phyloP scores from a whole-genome alignment of 2,888 invertebrate species.

The Serripes groenlandicus region DNA sequence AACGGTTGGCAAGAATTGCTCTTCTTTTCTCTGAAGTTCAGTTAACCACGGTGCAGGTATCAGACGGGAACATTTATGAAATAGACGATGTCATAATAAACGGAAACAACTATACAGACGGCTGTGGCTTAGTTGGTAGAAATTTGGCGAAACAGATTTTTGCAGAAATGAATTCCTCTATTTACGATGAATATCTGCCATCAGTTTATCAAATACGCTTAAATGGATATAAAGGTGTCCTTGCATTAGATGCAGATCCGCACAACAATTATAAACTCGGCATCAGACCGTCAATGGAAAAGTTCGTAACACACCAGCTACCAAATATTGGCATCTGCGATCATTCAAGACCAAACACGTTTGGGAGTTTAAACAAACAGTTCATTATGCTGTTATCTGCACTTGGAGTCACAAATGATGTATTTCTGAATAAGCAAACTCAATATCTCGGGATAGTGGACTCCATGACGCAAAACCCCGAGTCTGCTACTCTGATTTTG shows the following conservation, averaged over 20 bases:
- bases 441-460: conserved; percentile 58
- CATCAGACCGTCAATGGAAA: conserved; percentile 54
- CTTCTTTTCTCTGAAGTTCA: conserved; percentile 52
- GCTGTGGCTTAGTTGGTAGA: conserved; percentile 50
- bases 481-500: conserved; percentile 39
- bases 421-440: conserved; percentile 74
- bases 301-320: conserved; percentile 35
- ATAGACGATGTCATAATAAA: conserved; percentile 37
- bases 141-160: conserved; percentile 26
- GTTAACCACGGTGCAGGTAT: conserved; percentile 34
- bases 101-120: conserved; percentile 48
- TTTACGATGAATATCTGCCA: conserved; percentile 30
- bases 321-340: conserved; percentile 55
- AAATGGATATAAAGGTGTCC: conserved; percentile 66
- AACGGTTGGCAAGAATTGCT: conserved; percentile 55
- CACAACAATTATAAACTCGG: conserved; percentile 7
- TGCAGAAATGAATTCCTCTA: not conserved
- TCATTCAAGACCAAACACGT: conserved; percentile 58
- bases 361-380: conserved; percentile 81
- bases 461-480: conserved; percentile 38
- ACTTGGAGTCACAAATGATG: conserved; percentile 69
- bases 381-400: conserved; percentile 82
- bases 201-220: conserved; percentile 65
- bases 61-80: not conserved
- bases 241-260: conserved; percentile 38